phyloP scores from a whole-genome alignment of 2,113 vertebrate genomes.

The Leptocoma aspasia region DNA sequence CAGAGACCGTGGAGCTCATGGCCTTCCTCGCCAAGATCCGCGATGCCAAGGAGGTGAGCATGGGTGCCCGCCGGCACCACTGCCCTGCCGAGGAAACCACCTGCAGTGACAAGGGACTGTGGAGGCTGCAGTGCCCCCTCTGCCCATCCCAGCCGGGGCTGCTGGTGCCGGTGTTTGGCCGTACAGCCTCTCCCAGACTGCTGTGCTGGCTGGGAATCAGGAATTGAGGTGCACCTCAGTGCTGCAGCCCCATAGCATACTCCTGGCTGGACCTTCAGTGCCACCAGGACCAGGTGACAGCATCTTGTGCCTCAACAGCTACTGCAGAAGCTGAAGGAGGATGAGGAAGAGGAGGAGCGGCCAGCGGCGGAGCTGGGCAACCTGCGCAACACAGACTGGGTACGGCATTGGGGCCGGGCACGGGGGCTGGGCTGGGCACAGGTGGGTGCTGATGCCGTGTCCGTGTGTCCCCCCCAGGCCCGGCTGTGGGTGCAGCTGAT shows the following conservation, averaged over 20 bases:
- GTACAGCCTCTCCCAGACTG: rapidly evolving
- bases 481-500: slow-evolving; percentile 96
- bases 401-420: background rate
- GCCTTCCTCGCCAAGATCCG: slow-evolving; percentile 89
- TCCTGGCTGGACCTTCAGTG: rapidly evolving
- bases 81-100: rapidly evolving
- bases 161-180: rapidly evolving
- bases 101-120: rapidly evolving
- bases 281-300: background rate
- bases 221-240: background rate
- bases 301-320: slow-evolving; percentile 67
- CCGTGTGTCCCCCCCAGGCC: slow-evolving; percentile 65
- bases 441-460: rapidly evolving
- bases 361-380: slow-evolving; percentile 78
- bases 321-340: slow-evolving; percentile 85
- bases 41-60: slow-evolving; percentile 87
- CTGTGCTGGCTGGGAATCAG: background rate
- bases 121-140: rapidly evolving
- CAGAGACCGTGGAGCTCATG: slow-evolving; percentile 90
- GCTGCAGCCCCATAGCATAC: background rate
- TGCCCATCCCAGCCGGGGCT: rapidly evolving
- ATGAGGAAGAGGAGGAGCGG: slow-evolving; percentile 70
- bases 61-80: rapidly evolving
- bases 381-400: slow-evolving; percentile 92
- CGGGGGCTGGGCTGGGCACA: rapidly evolving